Conservation (phyloP, 2,888 invertebrate genomes). For the Halictus ligatus region DNA sequence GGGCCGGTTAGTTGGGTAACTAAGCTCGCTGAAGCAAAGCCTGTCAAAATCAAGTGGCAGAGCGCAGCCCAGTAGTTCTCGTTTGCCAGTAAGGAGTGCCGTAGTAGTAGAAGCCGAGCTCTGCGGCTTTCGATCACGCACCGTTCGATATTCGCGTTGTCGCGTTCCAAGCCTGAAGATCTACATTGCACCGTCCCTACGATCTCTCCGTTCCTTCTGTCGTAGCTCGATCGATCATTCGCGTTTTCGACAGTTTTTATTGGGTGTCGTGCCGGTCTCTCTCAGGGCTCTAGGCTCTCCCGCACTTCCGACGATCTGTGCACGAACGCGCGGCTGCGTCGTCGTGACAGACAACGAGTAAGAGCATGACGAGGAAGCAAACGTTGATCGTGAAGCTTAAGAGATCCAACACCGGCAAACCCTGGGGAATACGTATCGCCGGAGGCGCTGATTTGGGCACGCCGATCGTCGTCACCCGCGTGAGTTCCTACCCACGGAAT, state of each 20-base stretch:
- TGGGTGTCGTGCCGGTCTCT: not conserved
- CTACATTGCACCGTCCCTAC: not conserved
- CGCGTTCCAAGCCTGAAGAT: not conserved
- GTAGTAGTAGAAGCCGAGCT: slow-evolving; percentile 21
- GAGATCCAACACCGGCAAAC: slow-evolving; percentile 89
- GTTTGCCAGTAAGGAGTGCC: slow-evolving; percentile 58
- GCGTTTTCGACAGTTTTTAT: not conserved
- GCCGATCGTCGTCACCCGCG: slow-evolving; percentile 95
- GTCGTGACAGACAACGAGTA: slow-evolving; percentile 56
- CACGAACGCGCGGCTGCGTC: slow-evolving; percentile 41
- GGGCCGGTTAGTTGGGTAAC: slow-evolving; percentile 74
- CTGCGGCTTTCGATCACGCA: not conserved
- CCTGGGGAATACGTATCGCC: slow-evolving; percentile 95
- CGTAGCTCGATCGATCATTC: not conserved
- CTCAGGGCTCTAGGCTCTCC: not conserved
- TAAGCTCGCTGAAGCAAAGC: slow-evolving; percentile 73
- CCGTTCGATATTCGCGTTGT: not conserved
- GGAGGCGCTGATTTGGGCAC: slow-evolving; percentile 94
- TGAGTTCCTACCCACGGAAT: slow-evolving; percentile 84
- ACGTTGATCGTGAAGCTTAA: slow-evolving; percentile 91
- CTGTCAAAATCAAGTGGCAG: slow-evolving; percentile 77
- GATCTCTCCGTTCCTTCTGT: not conserved
- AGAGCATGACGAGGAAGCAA: slow-evolving; percentile 89
- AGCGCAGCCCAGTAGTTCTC: slow-evolving; percentile 58
- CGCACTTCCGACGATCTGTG: slow-evolving; percentile 3